phyloP scores from a whole-genome alignment of 1,140 invertebrate genomes.

The Pachyrhynchus sulphureomaculatus region DNA sequence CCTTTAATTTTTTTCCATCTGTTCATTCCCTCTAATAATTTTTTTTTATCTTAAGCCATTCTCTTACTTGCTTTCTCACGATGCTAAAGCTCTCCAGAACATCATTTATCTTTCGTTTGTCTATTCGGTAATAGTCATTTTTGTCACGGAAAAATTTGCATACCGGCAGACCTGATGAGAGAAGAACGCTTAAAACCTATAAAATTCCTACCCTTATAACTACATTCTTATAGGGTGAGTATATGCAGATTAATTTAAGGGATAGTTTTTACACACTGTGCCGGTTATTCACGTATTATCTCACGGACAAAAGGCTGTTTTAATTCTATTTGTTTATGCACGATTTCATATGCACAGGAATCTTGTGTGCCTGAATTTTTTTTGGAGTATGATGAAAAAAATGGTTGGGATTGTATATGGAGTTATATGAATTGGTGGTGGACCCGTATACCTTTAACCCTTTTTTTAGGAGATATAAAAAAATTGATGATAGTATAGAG shows the following conservation, averaged over 20 bases:
- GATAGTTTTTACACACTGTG: conserved; percentile 2
- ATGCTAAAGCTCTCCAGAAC: conserved; percentile 28
- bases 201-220: conserved; percentile 5
- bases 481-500: neutral
- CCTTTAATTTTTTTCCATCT: conserved; percentile 34
- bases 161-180: conserved; percentile 28
- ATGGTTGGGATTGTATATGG: neutral
- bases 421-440: neutral
- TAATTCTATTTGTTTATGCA: conserved; percentile 31
- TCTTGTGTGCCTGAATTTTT: conserved; percentile 17
- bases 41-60: conserved; percentile 34
- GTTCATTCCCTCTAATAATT: conserved; percentile 22
- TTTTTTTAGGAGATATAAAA: conserved; percentile 2
- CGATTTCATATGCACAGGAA: conserved; percentile 27
- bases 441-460: conserved; percentile 11
- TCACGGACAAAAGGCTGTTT: conserved; percentile 14
- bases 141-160: conserved; percentile 36
- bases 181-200: conserved; percentile 11
- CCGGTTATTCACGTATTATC: conserved; percentile 18
- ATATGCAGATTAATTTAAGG: conserved; percentile 16
- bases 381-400: conserved; percentile 26
- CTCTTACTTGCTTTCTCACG: conserved; percentile 34
- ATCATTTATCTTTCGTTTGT: conserved; percentile 40
- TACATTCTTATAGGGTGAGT: neutral
- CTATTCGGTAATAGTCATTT: conserved; percentile 37